These are phyloP conservation scores for Trididemnum nubilum DNA, from an alignment of 23 tunicate genomes.

Conservation along the genomic window DNA sequence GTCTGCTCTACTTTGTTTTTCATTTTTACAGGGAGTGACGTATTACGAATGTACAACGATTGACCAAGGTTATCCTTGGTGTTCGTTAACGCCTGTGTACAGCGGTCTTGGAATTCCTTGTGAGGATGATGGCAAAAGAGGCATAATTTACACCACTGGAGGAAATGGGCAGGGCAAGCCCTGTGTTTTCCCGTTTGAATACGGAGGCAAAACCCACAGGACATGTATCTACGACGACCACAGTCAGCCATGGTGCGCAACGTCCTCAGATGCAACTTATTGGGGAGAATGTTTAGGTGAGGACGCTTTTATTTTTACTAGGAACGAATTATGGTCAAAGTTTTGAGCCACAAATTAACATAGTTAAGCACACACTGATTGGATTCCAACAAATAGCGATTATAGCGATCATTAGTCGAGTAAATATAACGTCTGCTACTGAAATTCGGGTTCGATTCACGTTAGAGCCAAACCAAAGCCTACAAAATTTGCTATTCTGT, in stretches of 20 bases:
- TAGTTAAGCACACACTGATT: too few species aligned
- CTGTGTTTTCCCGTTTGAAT: constrained; percentile 83
- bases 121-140: constrained; percentile 50
- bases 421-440: too few species aligned
- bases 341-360: too few species aligned
- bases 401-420: too few species aligned
- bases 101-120: constrained; percentile 60
- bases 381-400: too few species aligned
- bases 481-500: too few species aligned
- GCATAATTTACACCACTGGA: constrained; percentile 66
- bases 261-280: constrained; percentile 59
- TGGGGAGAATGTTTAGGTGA: constrained; percentile 92
- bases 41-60: constrained; percentile 75
- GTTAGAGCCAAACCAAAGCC: too few species aligned
- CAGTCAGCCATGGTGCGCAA: constrained; percentile 83
- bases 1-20: too few species aligned
- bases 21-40: constrained; percentile 55
- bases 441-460: too few species aligned
- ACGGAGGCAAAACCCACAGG: constrained; percentile 51
- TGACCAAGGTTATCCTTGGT: constrained; percentile 66
- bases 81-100: constrained; percentile 68
- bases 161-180: constrained; percentile 73
- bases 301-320: too few species aligned
- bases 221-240: constrained; percentile 63
- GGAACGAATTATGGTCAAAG: too few species aligned